phyloP scores from a whole-genome alignment of 2,888 invertebrate genomes.

The Galerucella nymphaeae region DNA sequence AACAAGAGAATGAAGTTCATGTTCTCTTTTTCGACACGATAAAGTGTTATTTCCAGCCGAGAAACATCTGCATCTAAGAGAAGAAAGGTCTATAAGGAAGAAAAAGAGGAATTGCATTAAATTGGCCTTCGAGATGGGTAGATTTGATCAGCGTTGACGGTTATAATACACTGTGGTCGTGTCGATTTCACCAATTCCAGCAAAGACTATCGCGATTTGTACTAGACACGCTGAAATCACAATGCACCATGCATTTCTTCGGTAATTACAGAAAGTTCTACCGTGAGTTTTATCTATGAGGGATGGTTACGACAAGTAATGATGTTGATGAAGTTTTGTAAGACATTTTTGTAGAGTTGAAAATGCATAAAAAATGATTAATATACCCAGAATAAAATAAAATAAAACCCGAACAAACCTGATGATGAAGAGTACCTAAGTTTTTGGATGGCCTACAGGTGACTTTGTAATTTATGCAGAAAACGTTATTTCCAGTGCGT shows the following conservation, averaged over 20 bases:
- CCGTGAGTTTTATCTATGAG: slow-evolving; percentile 28
- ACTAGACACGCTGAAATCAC: slow-evolving; percentile 33
- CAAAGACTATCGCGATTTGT: slow-evolving; percentile 34
- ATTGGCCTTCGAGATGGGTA: slow-evolving; percentile 39
- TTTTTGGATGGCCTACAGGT: no score
- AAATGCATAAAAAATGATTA: background rate
- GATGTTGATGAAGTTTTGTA: background rate
- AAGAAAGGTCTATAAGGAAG: slow-evolving; percentile 26
- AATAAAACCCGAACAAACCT: no score
- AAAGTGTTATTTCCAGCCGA: slow-evolving; percentile 33
- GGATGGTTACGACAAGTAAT: background rate
- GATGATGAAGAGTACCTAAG: no score
- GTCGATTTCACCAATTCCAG: slow-evolving; percentile 25
- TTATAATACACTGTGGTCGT: slow-evolving; percentile 31
- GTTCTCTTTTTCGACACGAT: slow-evolving; percentile 22
- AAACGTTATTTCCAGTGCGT: no score
- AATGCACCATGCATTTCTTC: slow-evolving; percentile 50
- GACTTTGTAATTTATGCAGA: no score
- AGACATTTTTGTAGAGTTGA: background rate
- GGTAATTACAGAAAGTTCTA: slow-evolving; percentile 53
- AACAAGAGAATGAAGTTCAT: slow-evolving; percentile 16
- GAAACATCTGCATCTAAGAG: slow-evolving; percentile 32
- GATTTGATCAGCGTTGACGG: slow-evolving; percentile 32
- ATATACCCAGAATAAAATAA: no score
- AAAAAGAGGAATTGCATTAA: slow-evolving; percentile 42